Evolutionary conservation across 92 coral and sea anemone species (phyloP).

Genomic region (Palythoa grandiflora): DNA sequence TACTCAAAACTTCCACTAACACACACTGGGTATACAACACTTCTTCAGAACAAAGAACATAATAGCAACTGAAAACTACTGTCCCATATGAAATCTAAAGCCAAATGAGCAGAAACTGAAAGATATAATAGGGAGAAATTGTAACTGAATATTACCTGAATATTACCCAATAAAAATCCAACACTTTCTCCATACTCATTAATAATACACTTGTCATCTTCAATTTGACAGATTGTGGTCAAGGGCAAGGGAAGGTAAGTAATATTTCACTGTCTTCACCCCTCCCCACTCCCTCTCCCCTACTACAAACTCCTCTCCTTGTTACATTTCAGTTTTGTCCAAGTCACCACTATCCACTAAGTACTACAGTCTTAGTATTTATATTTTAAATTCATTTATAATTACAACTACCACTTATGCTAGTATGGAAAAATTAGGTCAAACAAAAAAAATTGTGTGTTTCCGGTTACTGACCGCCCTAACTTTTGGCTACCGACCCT

Average conservation of each 20-base stretch:
- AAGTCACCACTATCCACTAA: neutral
- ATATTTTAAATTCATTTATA: neutral
- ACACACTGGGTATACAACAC: conserved; percentile 6
- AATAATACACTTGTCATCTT: conserved; percentile 1
- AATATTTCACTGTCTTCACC: neutral
- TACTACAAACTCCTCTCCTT: conserved; percentile 8
- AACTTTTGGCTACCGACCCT: no score
- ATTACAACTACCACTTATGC: conserved; percentile 7
- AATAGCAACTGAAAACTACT: neutral
- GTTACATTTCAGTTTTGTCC: conserved; percentile 11
- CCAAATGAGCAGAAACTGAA: conserved; percentile 5
- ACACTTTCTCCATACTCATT: conserved; percentile 2
- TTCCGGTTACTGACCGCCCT: no score
- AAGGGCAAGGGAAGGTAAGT: neutral
- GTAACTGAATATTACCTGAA: neutral
- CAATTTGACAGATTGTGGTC: conserved; percentile 2
- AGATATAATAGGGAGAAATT: neutral
- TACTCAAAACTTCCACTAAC: conserved; percentile 4
- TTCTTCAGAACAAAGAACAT: conserved; percentile 4
- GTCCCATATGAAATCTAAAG: conserved; percentile 7
- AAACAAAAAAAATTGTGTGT: neutral
- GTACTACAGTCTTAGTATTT: neutral
- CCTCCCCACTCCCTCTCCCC: conserved; percentile 11
- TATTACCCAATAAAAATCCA: conserved; percentile 2
- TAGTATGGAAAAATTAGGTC: neutral